Conservation (phyloP, 2,113 vertebrate species). For the Psammodynastes pulverulentus region DNA sequence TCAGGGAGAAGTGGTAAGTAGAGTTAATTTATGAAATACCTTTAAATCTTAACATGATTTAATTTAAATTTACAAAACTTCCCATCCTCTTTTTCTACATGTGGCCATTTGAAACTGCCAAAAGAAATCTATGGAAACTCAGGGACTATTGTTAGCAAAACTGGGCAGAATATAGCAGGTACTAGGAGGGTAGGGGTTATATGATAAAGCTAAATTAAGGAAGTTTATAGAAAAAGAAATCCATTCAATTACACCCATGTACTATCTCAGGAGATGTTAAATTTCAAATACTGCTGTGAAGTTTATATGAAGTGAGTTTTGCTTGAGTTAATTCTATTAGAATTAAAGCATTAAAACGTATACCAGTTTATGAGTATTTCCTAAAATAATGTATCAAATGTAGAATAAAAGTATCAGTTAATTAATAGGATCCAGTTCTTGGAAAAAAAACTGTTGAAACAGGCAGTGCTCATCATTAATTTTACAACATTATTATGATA, state of each 20-base stretch:
- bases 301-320: neutral
- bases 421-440: accelerated
- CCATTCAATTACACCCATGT: neutral
- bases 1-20: constrained; percentile 80
- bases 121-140: neutral
- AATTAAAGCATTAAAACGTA: neutral
- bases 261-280: neutral
- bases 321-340: neutral
- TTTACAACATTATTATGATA: neutral
- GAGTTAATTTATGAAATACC: neutral
- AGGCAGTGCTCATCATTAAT: neutral
- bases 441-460: neutral
- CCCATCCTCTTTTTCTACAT: neutral
- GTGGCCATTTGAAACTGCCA: neutral
- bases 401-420: neutral
- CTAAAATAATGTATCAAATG: neutral
- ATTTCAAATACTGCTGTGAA: neutral
- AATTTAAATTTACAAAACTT: neutral
- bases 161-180: neutral
- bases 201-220: neutral
- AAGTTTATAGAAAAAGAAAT: neutral
- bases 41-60: neutral
- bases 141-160: neutral
- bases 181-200: neutral
- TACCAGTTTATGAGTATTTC: neutral